Base-by-base conservation (phyloP, 2,888 invertebrate species). In the Parnassius smintheus region DNA sequence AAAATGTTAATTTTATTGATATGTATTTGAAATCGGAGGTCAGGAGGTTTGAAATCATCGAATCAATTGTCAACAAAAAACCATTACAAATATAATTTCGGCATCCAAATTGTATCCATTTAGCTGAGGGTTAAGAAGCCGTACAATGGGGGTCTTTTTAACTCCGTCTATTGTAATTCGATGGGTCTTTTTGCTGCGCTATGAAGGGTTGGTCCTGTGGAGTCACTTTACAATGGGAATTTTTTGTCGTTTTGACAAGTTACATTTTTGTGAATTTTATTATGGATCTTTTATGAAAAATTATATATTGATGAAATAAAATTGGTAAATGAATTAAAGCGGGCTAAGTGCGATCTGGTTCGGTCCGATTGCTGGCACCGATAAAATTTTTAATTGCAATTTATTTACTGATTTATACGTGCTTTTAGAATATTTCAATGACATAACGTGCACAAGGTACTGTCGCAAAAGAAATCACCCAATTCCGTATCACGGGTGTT, bases 41-140 rank as follows among this genome's bases (percentile, higher is more conserved):
- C 7, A 25, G 25, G 0, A 25, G 25, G 35, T 35, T 45, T 61
- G 46, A 51, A 59, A 59, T 45, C 59, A 41, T 59, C 12, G 44
- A 42, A 55, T 46, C 58, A 55, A 59, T 55, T 62, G 62, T 55
- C 55, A 62, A 57, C 58, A 59, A 82, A 68, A 81, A 78, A 78
- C 82, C 78, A 83, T 83, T 83, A 82, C 79, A 76, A 82, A 85
- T 83, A 83, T 82, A 86, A 87, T 87, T 86, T 85, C 76, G 83
- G 85, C 81, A 82, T 84, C 78, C 78, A 82, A 86, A 85, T 87
- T 82, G 83, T 80, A 75, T 80, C 78, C 81, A 80, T 88, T 87
- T 81, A 78, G 82, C 78, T 79, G 78, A 81, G 87, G 86, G 88
- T 85, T 90, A 88, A 88, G 88, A 90, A 91, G 88, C 88, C 88